Conservation (phyloP, 2,113 vertebrate genomes). For the Diphyllodes magnificus region DNA sequence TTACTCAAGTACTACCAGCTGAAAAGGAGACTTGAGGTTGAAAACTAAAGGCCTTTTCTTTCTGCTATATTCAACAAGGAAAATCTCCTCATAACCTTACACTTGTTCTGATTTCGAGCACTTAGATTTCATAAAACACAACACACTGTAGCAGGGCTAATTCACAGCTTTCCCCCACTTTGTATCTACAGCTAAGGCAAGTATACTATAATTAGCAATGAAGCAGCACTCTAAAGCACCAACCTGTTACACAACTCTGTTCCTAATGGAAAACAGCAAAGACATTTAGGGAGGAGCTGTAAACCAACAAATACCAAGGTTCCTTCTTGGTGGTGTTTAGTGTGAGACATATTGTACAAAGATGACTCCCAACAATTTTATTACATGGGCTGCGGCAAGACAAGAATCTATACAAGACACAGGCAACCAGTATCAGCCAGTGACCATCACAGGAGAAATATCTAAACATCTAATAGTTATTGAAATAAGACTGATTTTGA, state of each 20-base stretch:
- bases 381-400: neutral
- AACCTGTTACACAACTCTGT: neutral
- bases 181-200: neutral
- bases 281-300: neutral
- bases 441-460: neutral
- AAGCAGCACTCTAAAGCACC: neutral
- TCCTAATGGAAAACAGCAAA: neutral
- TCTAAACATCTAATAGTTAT: neutral
- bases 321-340: neutral
- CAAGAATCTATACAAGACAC: neutral
- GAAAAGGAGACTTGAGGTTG: neutral
- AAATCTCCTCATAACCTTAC: neutral
- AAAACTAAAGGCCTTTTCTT: neutral
- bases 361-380: neutral
- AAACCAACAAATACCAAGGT: neutral
- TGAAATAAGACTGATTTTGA: neutral
- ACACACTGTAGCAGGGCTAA: neutral
- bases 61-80: neutral
- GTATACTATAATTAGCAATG: neutral
- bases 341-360: neutral
- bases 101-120: neutral
- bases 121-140: neutral
- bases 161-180: neutral
- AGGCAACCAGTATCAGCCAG: neutral
- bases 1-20: neutral